Conservation (phyloP, 1,140 invertebrate species). For the Calephelis virginiensis region DNA sequence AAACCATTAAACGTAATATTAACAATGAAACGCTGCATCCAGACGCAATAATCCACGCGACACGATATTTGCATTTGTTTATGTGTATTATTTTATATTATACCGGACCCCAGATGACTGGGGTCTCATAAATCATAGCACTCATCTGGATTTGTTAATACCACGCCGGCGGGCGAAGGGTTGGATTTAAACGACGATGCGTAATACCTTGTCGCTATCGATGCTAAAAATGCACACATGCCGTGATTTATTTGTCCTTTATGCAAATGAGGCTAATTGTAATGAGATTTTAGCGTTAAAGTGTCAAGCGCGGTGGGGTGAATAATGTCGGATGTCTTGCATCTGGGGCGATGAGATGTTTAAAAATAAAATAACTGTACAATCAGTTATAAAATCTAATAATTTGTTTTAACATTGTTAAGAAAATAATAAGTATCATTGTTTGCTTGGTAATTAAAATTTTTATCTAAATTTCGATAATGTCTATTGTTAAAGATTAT, state of each 20-base stretch:
- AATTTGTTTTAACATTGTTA: constrained; percentile 12
- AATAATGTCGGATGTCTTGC: constrained; percentile 29
- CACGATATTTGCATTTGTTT: constrained; percentile 47
- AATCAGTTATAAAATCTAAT: constrained; percentile 28
- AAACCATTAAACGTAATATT: constrained; percentile 12
- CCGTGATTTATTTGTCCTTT: constrained; percentile 50
- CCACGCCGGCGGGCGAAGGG: constrained; percentile 42
- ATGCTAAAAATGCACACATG: constrained; percentile 43
- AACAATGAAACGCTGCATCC: constrained; percentile 18
- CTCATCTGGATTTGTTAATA: constrained; percentile 55
- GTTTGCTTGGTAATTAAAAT: no score
- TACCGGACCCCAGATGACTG: constrained; percentile 39
- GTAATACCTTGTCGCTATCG: constrained; percentile 40
- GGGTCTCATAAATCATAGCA: constrained; percentile 57
- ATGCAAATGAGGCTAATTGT: constrained; percentile 66
- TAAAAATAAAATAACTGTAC: constrained; percentile 1
- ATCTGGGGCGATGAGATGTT: constrained; percentile 5
- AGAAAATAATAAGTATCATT: no score
- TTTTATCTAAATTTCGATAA: no score
- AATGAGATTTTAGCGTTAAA: constrained; percentile 53
- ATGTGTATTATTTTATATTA: constrained; percentile 52
- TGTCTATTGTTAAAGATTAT: no score
- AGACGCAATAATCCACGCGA: constrained; percentile 30
- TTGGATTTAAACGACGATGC: constrained; percentile 43
- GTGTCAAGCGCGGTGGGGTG: constrained; percentile 27